These are phyloP conservation scores for Elysia chlorotica DNA, from an alignment of 1,140 invertebrate species.

Conservation along the genomic window DNA sequence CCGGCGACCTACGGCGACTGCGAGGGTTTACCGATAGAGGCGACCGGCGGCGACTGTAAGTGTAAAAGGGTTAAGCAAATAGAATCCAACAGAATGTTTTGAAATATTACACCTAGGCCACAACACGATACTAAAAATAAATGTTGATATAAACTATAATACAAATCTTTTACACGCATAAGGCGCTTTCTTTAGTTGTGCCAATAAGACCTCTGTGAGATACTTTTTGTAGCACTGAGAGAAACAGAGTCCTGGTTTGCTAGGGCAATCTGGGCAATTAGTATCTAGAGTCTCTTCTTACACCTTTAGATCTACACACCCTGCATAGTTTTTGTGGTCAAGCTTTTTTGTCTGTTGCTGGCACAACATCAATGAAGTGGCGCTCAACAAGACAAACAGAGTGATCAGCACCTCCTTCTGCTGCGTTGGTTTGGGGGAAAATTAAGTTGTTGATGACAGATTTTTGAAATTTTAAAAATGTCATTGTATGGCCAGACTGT, in stretches of 20 bases:
- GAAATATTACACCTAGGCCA: too few relatives aligned
- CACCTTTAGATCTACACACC: neutral
- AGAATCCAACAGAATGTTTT: too few relatives aligned
- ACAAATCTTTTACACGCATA: too few relatives aligned
- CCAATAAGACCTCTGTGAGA: neutral
- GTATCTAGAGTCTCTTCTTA: neutral
- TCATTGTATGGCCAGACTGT: neutral
- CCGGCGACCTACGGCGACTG: too few relatives aligned
- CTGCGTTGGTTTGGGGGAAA: neutral
- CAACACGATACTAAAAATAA: too few relatives aligned
- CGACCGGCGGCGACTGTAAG: too few relatives aligned
- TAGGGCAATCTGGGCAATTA: neutral
- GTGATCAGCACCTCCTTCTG: neutral
- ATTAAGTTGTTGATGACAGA: neutral
- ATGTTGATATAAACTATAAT: too few relatives aligned
- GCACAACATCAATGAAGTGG: neutral
- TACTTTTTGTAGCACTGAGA: too few relatives aligned
- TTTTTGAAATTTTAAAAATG: constrained; percentile 5
- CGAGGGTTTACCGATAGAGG: too few relatives aligned
- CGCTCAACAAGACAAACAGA: neutral
- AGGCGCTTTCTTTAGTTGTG: too few relatives aligned
- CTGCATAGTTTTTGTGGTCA: neutral
- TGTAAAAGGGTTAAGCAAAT: too few relatives aligned
- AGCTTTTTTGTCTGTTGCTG: neutral
- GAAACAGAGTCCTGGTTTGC: too few relatives aligned